A percentile compares a stretch with the other conserved stretches of the same genome.
Conservation (phyloP, 2,797 vertebrate species). For the Adrianichthys oophorus region DNA sequence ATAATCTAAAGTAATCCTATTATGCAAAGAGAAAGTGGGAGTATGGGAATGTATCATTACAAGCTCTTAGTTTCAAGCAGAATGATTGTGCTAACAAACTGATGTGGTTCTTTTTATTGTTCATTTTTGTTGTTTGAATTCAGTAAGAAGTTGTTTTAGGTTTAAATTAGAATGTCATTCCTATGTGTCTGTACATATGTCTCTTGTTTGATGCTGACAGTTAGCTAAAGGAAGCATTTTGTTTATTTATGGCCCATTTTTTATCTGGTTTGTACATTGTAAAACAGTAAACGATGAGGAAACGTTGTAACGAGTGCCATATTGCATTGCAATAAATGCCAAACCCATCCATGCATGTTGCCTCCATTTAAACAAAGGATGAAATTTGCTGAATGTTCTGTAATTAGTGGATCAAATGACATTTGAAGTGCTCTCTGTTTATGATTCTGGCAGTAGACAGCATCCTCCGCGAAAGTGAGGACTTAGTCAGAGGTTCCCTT, state of each 20-base stretch:
- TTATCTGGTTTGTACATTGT: slow-evolving; percentile 98
- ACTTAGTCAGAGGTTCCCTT: slow-evolving; percentile 47
- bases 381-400: slow-evolving; percentile 11
- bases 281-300: slow-evolving; percentile 90
- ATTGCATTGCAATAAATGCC: slow-evolving; percentile 96
- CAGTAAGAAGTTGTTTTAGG: slow-evolving; percentile 14
- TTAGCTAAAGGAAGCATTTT: slow-evolving; percentile 94
- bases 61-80: slow-evolving; percentile 82
- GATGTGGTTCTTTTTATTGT: slow-evolving; percentile 64
- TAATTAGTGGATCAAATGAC: slow-evolving; percentile 11
- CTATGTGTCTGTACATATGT: slow-evolving; percentile 51
- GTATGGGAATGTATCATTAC: slow-evolving; percentile 82
- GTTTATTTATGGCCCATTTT: slow-evolving; percentile 99
- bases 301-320: slow-evolving; percentile 80
- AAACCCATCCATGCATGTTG: slow-evolving; percentile 54
- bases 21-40: slow-evolving; percentile 86
- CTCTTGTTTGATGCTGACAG: slow-evolving; percentile 77
- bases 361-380: slow-evolving; percentile 10
- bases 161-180: slow-evolving; percentile 54
- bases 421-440: slow-evolving; percentile 18
- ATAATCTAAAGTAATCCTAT: slow-evolving; percentile 86
- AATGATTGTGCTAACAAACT: slow-evolving; percentile 82
- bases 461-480: slow-evolving; percentile 50
- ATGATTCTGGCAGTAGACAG: slow-evolving; percentile 46
- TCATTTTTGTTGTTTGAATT: slow-evolving; percentile 54